These are phyloP conservation scores for Etheostoma cragini DNA, from an alignment of 2,113 vertebrate species.

Conservation along the genomic window DNA sequence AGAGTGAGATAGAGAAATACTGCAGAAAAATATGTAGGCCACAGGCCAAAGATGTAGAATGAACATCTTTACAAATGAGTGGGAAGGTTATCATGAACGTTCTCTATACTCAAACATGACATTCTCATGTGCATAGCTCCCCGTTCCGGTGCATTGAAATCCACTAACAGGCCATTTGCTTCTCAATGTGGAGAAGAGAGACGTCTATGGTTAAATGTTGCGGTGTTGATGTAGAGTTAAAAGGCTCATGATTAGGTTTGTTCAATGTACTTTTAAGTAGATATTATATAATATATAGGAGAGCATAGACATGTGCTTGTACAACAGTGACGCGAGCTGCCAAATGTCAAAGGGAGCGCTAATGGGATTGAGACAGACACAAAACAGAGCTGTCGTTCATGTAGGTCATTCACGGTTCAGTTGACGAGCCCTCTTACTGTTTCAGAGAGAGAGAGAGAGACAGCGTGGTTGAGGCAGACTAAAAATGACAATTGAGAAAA, in stretches of 20 bases:
- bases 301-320: not conserved
- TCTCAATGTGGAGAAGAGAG: not conserved
- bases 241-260: constrained; percentile 3
- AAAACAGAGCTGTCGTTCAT: not conserved
- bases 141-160: not conserved
- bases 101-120: constrained; percentile 3
- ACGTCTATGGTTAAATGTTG: constrained; percentile 51
- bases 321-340: not conserved
- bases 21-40: not conserved
- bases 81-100: not conserved
- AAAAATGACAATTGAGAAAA: not conserved
- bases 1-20: not conserved
- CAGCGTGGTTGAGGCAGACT: not conserved
- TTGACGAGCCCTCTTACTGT: not conserved
- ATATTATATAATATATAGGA: constrained; percentile 31
- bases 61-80: not conserved
- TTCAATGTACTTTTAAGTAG: constrained; percentile 14
- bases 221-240: constrained; percentile 32
- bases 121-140: not conserved
- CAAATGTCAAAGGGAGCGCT: constrained; percentile 20
- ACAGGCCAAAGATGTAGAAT: not conserved
- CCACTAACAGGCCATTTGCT: not conserved
- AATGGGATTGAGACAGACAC: not conserved
- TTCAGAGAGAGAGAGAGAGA: constrained; percentile 15
- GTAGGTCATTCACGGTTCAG: constrained; percentile 32